Conservation (phyloP, 1,140 invertebrate species). For the Drosophila funebris region DNA sequence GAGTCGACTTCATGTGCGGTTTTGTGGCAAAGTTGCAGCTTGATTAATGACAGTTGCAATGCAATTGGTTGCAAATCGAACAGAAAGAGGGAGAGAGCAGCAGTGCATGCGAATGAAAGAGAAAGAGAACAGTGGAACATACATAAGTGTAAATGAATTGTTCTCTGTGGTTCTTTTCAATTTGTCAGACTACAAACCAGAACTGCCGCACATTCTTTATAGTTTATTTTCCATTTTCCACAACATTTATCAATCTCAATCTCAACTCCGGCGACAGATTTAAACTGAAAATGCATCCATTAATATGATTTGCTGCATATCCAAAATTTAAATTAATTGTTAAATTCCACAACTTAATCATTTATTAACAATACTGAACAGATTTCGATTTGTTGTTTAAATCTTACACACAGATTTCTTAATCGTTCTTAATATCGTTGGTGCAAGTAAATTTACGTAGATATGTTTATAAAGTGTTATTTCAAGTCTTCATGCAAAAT, state of each 20-base stretch:
- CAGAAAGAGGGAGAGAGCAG: neutral
- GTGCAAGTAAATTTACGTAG: too few species aligned
- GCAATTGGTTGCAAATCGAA: conserved; percentile 31
- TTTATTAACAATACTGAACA: too few species aligned
- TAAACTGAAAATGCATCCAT: conserved; percentile 14
- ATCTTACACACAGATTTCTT: too few species aligned
- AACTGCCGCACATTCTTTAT: conserved; percentile 37
- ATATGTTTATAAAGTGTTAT: too few species aligned
- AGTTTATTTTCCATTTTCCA: conserved; percentile 37
- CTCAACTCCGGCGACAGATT: neutral
- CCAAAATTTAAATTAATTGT: too few species aligned
- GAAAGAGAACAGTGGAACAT: neutral
- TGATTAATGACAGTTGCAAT: conserved; percentile 49
- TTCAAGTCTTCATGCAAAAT: too few species aligned
- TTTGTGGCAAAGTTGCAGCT: conserved; percentile 56
- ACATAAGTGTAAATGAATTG: conserved; percentile 21
- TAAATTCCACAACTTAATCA: too few species aligned
- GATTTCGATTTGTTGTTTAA: too few species aligned
- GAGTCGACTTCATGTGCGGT: conserved; percentile 41
- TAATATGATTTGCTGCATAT: conserved; percentile 27
- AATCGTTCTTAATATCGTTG: too few species aligned
- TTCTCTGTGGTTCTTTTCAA: conserved; percentile 38
- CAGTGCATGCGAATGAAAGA: neutral
- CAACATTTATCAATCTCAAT: conserved; percentile 34
- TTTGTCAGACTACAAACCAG: conserved; percentile 43